Evolutionary conservation across 2,888 invertebrate genomes (phyloP).

Genomic region (Tachina grossa): DNA sequence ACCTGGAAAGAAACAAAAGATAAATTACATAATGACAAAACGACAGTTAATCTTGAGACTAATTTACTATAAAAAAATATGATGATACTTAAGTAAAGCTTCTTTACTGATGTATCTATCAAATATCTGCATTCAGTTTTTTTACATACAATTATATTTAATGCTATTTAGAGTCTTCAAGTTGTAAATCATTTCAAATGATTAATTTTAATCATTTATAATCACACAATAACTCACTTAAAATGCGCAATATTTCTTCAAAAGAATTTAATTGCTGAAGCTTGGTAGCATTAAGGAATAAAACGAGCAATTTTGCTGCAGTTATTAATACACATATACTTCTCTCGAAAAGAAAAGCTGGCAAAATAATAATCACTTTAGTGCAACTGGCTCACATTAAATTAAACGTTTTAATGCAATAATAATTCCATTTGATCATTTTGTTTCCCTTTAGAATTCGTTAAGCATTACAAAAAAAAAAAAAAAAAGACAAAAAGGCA

Average conservation of each 20-base stretch:
- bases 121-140: neutral
- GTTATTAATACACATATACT: neutral
- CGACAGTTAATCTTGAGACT: neutral
- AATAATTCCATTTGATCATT: conserved; percentile 49
- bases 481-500: neutral
- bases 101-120: conserved; percentile 34
- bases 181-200: conserved; percentile 61
- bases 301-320: neutral
- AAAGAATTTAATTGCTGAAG: conserved; percentile 35
- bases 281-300: neutral
- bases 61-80: conserved; percentile 1
- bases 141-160: conserved; percentile 44
- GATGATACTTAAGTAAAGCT: neutral
- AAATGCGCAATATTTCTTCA: conserved; percentile 3
- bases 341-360: conserved; percentile 4
- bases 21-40: conserved; percentile 9
- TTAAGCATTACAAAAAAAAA: neutral
- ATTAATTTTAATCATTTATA: conserved; percentile 67
- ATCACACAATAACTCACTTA: conserved; percentile 53
- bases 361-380: conserved; percentile 47
- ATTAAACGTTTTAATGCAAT: conserved; percentile 52
- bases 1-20: conserved; percentile 36
- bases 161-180: conserved; percentile 48
- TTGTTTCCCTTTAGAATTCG: conserved; percentile 37
- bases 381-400: conserved; percentile 26